Base-by-base conservation (phyloP, 1,140 invertebrate species). In the Ooceraea biroi region DNA sequence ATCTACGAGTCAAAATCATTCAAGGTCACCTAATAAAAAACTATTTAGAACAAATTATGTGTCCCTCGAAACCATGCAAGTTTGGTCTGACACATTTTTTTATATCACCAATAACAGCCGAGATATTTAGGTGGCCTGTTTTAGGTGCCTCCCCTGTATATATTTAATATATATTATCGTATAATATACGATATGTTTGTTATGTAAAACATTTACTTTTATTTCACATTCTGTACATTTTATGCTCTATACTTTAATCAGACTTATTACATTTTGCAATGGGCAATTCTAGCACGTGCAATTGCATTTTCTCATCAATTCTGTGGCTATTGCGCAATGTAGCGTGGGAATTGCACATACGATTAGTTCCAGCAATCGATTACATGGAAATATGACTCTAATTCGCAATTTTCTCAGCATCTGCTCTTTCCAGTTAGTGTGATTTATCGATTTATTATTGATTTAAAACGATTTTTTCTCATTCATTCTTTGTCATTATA, bases 311-410 rank as follows among this genome's bases (percentile, higher is more conserved):
- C 7, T 17, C 36, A 41, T 66, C 22, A 66, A 50, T 22, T 14
- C 11, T 14, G 36, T 14, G 8, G 30, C 48, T 36, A 65, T 65
- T 36, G 14, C n/a, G 19, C 36, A 46, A 14, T 61, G 4, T 27
- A 44, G 12, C n/a, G 5, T 14, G 14, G 14, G 50, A 66, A 77
- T 77, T 22, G n/a, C 44, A 41, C 27, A 8, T 77, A 46, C 12
- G 19, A 77, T 77, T 66, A 65, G 60, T 41, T 12, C 19, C 25
- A 61, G 36, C 41, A 61, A 17, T 74, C 11, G 72, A 74, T 74
- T 74, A 46, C 44, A 4, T 22, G 46, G n/a, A 58, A 14, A 41
- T 48, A 17, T 48, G 48, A 25, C 30, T 52, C 1, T 14, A 44
- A 60, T 60, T 0, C 1, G 22, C 17, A 19, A 60, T 60, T 46